Percentiles rank a stretch among this genome's conserved stretches.
Evolutionary conservation across 2,113 vertebrate genomes (phyloP).

Genomic region (Mormyrus lacerda): DNA sequence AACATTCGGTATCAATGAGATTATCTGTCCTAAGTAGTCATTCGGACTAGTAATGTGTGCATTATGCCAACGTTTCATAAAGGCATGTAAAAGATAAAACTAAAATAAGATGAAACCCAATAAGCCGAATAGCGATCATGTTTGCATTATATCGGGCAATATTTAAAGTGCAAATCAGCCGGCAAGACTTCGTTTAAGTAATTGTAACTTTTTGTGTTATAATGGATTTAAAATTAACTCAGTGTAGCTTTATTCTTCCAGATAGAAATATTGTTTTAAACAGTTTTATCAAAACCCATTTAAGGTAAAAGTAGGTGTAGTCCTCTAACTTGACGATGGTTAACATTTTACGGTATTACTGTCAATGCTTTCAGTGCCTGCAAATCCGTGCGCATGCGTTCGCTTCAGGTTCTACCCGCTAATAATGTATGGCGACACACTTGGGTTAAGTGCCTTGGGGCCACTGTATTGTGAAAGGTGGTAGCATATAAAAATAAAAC

Average conservation of each 20-base stretch:
- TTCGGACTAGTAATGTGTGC: background rate
- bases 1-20: background rate
- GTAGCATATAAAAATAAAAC: background rate
- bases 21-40: background rate
- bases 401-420: background rate
- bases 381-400: background rate
- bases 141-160: background rate
- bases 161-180: background rate
- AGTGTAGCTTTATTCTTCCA: background rate
- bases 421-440: background rate
- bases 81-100: background rate
- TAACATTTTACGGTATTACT: background rate
- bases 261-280: background rate
- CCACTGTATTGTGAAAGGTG: background rate
- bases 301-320: background rate
- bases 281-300: background rate
- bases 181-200: background rate
- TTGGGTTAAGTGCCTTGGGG: background rate
- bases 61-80: background rate
- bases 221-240: background rate
- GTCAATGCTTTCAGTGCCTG: background rate
- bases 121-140: background rate
- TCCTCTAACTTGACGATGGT: background rate
- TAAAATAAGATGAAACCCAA: background rate
- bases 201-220: background rate